Conservation (phyloP, 2,797 vertebrate genomes). For the Cichlasoma orientale region DNA sequence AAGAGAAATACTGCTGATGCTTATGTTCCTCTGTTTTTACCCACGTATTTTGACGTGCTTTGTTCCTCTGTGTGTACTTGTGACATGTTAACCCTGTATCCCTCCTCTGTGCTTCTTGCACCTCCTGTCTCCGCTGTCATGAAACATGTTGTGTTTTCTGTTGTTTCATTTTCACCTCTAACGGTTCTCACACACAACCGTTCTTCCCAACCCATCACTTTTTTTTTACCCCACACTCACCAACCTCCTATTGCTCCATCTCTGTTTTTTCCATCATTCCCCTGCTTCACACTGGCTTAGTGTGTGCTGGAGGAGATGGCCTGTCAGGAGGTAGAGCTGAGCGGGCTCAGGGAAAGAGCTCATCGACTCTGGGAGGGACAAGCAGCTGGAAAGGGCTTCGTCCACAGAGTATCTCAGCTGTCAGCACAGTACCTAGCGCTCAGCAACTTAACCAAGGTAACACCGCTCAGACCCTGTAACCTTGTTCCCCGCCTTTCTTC, state of each 20-base stretch:
- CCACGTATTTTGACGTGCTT: slow-evolving; percentile 45
- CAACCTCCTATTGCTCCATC: slow-evolving; percentile 14
- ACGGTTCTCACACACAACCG: slow-evolving; percentile 34
- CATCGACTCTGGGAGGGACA: slow-evolving; percentile 96
- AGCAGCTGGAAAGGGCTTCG: slow-evolving; percentile 94
- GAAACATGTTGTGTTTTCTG: slow-evolving; percentile 27
- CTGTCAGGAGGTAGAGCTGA: slow-evolving; percentile 90
- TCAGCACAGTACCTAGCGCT: slow-evolving; percentile 95
- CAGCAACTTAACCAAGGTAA: slow-evolving; percentile 98
- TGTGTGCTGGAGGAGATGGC: slow-evolving; percentile 95
- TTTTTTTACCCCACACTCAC: slow-evolving; percentile 20
- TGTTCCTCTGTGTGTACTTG: slow-evolving; percentile 31
- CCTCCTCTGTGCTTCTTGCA: slow-evolving; percentile 13
- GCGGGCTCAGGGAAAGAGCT: slow-evolving; percentile 92
- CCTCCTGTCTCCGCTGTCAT: slow-evolving; percentile 7
- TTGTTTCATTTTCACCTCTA: slow-evolving; percentile 31
- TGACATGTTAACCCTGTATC: slow-evolving; percentile 38
- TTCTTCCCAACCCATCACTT: slow-evolving; percentile 33
- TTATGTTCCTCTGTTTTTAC: slow-evolving; percentile 38
- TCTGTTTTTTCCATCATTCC: slow-evolving; percentile 22
- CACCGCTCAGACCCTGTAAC: slow-evolving; percentile 7
- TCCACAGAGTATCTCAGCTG: slow-evolving; percentile 96
- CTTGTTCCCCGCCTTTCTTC: background rate
- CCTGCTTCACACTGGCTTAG: slow-evolving; percentile 75
- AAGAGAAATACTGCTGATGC: slow-evolving; percentile 53